Conservation (phyloP, 2,888 invertebrate genomes). For the Nipponacmea schrenckii region DNA sequence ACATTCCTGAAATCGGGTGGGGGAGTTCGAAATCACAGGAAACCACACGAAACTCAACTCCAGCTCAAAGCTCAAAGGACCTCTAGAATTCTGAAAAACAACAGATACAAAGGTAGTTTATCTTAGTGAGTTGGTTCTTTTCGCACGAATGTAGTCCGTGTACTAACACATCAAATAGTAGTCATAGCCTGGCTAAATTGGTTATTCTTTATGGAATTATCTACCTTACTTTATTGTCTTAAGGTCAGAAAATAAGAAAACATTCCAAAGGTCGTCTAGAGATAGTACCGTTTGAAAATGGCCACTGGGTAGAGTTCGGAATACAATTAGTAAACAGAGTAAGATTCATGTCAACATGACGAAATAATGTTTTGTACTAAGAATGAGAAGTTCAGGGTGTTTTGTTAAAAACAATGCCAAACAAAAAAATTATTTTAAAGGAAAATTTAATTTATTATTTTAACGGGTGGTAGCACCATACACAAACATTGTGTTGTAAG, state of each 20-base stretch:
- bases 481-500: no score
- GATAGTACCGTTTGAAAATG: conserved; percentile 1
- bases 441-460: conserved; percentile 1
- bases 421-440: background rate
- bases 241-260: conserved; percentile 9
- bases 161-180: conserved; percentile 1
- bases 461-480: background rate
- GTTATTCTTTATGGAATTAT: conserved; percentile 4
- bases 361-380: background rate
- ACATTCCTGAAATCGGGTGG: background rate
- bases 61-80: background rate
- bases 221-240: conserved; percentile 4
- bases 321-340: background rate
- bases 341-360: background rate
- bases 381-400: no score
- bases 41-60: background rate
- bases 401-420: background rate
- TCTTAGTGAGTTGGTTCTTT: background rate
- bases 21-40: background rate
- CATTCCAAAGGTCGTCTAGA: conserved; percentile 2
- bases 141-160: background rate
- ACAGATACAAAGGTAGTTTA: background rate
- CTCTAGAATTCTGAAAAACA: background rate
- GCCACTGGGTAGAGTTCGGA: background rate
- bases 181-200: background rate